Conservation (phyloP, 2,888 invertebrate genomes). For the Schizaphis graminum region DNA sequence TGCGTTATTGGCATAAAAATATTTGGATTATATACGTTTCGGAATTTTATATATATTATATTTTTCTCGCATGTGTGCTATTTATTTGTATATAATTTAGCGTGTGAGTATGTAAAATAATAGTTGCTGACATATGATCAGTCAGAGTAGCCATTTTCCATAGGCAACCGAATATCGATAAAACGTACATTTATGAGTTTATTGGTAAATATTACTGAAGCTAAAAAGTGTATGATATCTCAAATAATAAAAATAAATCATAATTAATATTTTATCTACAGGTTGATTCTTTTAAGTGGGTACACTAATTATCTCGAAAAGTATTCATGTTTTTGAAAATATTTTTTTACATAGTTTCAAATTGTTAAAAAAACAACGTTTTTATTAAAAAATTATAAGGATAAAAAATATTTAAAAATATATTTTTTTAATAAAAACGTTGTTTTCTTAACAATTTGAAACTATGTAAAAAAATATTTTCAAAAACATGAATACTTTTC, state of each 20-base stretch:
- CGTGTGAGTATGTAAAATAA: neutral
- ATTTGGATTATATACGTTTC: neutral
- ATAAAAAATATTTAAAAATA: too few species aligned
- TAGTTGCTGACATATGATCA: neutral
- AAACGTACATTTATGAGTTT: neutral
- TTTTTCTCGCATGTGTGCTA: neutral
- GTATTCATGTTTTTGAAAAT: too few species aligned
- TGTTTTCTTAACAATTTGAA: too few species aligned
- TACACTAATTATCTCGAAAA: too few species aligned
- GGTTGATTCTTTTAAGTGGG: too few species aligned
- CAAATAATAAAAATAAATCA: neutral
- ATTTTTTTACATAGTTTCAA: too few species aligned
- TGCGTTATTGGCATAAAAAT: neutral
- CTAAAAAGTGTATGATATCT: neutral
- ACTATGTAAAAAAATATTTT: too few species aligned
- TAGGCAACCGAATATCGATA: neutral
- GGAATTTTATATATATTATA: neutral
- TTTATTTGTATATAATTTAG: neutral
- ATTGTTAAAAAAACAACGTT: too few species aligned
- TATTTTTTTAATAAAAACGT: too few species aligned
- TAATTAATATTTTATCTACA: neutral
- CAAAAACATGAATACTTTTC: too few species aligned
- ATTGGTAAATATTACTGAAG: neutral
- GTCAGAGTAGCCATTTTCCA: neutral
- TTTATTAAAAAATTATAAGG: too few species aligned